phyloP scores from a whole-genome alignment of 1,140 invertebrate species.

The Thaumatotibia leucotreta region DNA sequence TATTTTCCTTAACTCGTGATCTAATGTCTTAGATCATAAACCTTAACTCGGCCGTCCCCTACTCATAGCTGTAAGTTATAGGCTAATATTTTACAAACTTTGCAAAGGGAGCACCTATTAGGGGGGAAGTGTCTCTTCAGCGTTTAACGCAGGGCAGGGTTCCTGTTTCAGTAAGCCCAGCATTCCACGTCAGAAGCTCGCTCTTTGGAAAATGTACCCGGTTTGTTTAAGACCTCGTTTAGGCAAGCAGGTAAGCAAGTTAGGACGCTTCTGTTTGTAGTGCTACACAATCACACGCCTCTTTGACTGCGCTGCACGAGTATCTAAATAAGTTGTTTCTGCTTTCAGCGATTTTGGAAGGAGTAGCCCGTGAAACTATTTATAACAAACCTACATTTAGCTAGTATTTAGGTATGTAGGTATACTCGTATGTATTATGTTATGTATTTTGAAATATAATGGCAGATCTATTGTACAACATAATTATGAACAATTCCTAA shows the following conservation, averaged over 20 bases:
- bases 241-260: background rate
- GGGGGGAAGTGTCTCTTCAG: conserved; percentile 9
- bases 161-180: background rate
- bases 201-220: background rate
- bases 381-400: too few relatives aligned
- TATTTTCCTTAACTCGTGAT: background rate
- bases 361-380: background rate
- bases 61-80: conserved; percentile 12
- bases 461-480: too few relatives aligned
- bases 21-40: conserved; percentile 2
- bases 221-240: background rate
- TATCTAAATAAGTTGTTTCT: background rate
- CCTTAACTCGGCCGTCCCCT: conserved; percentile 6
- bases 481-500: too few relatives aligned
- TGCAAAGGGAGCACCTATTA: conserved; percentile 3
- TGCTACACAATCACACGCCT: background rate
- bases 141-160: background rate
- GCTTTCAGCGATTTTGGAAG: background rate
- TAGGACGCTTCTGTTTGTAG: background rate
- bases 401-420: too few relatives aligned
- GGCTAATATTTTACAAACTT: conserved; percentile 14
- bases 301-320: background rate
- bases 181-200: background rate
- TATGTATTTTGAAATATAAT: too few relatives aligned
- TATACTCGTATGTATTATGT: too few relatives aligned